Evolutionary conservation across 2,797 vertebrate genomes (phyloP), one percentile per base, ranked within the genome.

Genomic region (Sebastes variabilis): DNA sequence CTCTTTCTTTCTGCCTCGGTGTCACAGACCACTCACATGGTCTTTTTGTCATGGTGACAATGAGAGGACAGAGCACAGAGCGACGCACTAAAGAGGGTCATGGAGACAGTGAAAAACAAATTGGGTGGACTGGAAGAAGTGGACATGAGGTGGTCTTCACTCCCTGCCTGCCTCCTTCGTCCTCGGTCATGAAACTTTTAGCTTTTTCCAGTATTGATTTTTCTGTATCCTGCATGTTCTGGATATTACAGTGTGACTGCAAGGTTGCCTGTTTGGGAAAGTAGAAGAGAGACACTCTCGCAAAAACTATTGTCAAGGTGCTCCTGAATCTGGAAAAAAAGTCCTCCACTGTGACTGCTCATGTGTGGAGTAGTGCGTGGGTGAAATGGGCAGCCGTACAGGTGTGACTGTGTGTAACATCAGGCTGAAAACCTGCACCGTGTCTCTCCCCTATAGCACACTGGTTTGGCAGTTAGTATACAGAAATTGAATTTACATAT

Each of bases 21-120:
- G 34, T 58, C 32, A 49, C 42, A 42, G 27, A 70, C 62, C 30
- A 9, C 32, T 60, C 54, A 36, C 66, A 42, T 9, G 29, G 29
- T 18, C 34, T 67, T 82, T 88, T 87, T 86, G 70, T 85, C 70
- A 65, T 73, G 42, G 72, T 67, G 82, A 87, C 74, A 68, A 78
- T 52, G 68, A 74, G 79, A 66, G 65, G 38, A 9, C 38, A 36
- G 46, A 88, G 65, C n/a, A 27, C 55, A 70, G 13, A 59, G 14
- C 18, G 72, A 32, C 10, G 5, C 27, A n/a, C 55, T 2, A 61
- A n/a, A 76, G 65, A 84, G 86, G 82, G 85, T 87, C 75, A 83
- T 0, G 42, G 36, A 79, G 49, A 74, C 32, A 32, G 27, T 36
- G 18, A 64, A 72, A 78, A 69, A 73, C 61, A 67, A 25, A 79